Evolutionary conservation across 2,797 vertebrate species (phyloP), one percentile per base, ranked within the genome.

Genomic region (Decapterus maruadsi): DNA sequence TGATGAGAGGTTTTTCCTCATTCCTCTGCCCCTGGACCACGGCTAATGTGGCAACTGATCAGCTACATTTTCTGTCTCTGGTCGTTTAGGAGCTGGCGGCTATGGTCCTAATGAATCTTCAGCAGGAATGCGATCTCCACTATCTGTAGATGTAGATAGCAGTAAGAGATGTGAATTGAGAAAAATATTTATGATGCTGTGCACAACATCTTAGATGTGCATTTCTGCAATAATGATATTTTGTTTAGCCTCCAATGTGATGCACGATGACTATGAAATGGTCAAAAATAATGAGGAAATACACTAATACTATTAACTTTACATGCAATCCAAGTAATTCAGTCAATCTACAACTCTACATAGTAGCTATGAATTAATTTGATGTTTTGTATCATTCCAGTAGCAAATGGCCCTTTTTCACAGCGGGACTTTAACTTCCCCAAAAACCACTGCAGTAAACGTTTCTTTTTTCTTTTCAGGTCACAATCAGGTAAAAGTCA

Each of bases 1-100:
- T 84, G 77, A 89, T 90, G 69, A 87, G 63, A 72, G 57, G 68
- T 73, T 75, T 85, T 68, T 61, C 8, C 34, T 34, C n/a, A 64
- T 68, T 78, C 40, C 38, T 64, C 1, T 0, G 61, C 31, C 62
- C 75, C 43, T 75, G 58, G 68, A 80, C 51, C 51, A 7, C 62
- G 51, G 40, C 20, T 70, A 48, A 83, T 59, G 45, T 62, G 59
- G 57, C 58, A 58, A 58, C 9, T 22, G 26, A 69, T 78, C 48
- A 63, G 17, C 43, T 34, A 17, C 45, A 55, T 58, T 78, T 70
- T 60, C 38, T 55, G 42, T 9, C 45, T 64, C 6, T 40, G 42
- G 57, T n/a, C 17, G 34, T 42, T 76, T 4, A 17, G 0, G 36
- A 70, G 45, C 22, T 42, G 38, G 46, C 6, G 59, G 59, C 58